phyloP scores from a whole-genome alignment of 2,888 invertebrate genomes.

The Troides helena region DNA sequence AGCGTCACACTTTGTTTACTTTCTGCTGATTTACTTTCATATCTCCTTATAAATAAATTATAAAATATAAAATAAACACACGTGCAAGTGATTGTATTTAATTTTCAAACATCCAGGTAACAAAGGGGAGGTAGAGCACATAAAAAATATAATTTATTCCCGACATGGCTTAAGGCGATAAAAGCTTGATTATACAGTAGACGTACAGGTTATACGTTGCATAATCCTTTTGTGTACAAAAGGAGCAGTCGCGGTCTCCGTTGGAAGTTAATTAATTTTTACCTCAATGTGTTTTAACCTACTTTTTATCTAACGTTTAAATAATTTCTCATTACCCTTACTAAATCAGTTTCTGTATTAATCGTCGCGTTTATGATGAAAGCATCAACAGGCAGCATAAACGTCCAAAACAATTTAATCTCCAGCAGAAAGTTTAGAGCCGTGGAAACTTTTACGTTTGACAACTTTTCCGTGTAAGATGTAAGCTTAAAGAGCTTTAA shows the following conservation, averaged over 20 bases:
- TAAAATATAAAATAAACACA: background rate
- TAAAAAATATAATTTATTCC: conserved; percentile 1
- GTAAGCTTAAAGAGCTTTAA: background rate
- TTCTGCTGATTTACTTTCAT: no score
- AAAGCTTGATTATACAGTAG: background rate
- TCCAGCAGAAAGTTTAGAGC: background rate
- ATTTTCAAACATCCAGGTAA: background rate
- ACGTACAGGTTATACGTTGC: background rate
- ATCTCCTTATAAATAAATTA: no score
- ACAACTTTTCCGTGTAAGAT: conserved; percentile 2
- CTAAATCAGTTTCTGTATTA: no score
- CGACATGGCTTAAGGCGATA: conserved; percentile 1
- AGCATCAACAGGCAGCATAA: background rate
- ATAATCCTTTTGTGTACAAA: background rate
- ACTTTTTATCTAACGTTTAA: no score
- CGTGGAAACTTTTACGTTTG: conserved; percentile 1
- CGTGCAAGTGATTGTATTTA: background rate
- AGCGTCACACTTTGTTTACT: no score
- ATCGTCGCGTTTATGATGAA: background rate
- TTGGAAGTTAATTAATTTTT: background rate
- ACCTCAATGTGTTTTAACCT: no score
- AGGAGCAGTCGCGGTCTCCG: background rate
- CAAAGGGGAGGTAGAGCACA: background rate
- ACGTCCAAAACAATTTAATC: conserved; percentile 1
- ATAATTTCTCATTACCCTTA: no score